Evolutionary conservation across 2,113 vertebrate genomes (phyloP).

Genomic region (Pogona vitticeps): DNA sequence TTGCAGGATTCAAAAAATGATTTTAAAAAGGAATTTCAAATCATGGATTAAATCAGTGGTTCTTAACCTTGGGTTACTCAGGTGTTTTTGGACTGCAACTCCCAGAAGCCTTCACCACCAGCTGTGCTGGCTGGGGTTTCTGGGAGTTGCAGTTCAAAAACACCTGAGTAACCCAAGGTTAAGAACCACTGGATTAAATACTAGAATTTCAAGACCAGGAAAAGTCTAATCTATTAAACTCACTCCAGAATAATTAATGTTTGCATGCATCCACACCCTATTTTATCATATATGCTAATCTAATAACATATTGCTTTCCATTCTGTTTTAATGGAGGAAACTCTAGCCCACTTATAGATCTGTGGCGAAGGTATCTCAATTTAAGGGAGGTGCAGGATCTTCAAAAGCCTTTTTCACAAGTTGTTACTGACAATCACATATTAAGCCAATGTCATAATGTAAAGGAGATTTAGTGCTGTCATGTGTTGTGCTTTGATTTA

Average conservation of each 20-base stretch:
- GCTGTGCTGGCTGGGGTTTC: no score
- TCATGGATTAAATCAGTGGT: background rate
- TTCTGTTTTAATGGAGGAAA: background rate
- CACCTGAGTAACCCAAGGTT: no score
- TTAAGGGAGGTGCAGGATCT: background rate
- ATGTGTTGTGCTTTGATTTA: background rate
- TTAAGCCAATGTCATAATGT: background rate
- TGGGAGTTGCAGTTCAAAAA: no score
- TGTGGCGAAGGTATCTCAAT: background rate
- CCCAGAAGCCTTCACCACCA: no score
- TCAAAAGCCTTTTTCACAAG: background rate
- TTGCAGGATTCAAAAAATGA: background rate
- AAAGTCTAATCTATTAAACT: background rate
- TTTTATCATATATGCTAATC: background rate
- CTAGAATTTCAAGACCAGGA: background rate
- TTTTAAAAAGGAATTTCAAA: background rate
- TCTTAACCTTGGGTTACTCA: no score
- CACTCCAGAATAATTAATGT: background rate
- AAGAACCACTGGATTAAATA: no score
- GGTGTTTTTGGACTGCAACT: no score
- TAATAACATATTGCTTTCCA: background rate
- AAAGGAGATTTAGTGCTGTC: background rate
- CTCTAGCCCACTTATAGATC: background rate
- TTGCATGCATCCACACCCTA: background rate
- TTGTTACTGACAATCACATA: background rate